Percentiles rank a stretch among this genome's conserved stretches.
Conservation (phyloP, 2,888 invertebrate genomes). For the Aphelenchoides bicaudatus region DNA sequence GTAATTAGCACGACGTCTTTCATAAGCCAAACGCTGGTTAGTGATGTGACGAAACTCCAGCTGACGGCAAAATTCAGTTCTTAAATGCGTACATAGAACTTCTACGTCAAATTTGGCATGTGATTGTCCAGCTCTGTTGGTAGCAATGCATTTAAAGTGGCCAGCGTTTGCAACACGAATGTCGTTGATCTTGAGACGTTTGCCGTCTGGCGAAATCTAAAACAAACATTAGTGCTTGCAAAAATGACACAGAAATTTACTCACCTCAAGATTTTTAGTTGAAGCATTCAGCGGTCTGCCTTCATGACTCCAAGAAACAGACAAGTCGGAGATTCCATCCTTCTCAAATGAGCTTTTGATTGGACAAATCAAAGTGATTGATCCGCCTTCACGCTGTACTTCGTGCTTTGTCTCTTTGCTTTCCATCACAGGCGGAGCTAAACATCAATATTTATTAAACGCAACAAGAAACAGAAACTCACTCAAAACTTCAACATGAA, state of each 20-base stretch:
- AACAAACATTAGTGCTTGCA: conserved; percentile 15
- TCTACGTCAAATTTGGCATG: conserved; percentile 67
- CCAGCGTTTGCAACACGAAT: conserved; percentile 63
- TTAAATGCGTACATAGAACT: conserved; percentile 62
- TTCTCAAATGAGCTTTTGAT: conserved; percentile 56
- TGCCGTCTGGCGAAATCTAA: conserved; percentile 48
- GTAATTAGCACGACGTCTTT: conserved; percentile 20
- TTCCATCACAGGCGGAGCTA: conserved; percentile 57
- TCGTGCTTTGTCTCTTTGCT: conserved; percentile 32
- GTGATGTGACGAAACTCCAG: conserved; percentile 32
- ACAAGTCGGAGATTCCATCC: conserved; percentile 39
- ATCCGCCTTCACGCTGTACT: conserved; percentile 64
- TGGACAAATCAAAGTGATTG: conserved; percentile 66
- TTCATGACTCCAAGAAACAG: conserved; percentile 64
- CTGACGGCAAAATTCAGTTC: conserved; percentile 33
- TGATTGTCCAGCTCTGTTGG: conserved; percentile 69
- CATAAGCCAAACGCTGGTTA: conserved; percentile 26
- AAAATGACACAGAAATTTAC: background rate
- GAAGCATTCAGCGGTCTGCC: conserved; percentile 64
- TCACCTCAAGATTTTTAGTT: conserved; percentile 31
- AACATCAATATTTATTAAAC: conserved; percentile 20
- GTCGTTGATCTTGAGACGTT: conserved; percentile 36
- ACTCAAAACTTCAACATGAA: conserved; percentile 68
- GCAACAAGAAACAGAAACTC: conserved; percentile 34
- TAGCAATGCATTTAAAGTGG: conserved; percentile 67